Evolutionary conservation across 2,888 invertebrate genomes (phyloP), one percentile per base, ranked within the genome.

Genomic region (Stegophylla sp.): DNA sequence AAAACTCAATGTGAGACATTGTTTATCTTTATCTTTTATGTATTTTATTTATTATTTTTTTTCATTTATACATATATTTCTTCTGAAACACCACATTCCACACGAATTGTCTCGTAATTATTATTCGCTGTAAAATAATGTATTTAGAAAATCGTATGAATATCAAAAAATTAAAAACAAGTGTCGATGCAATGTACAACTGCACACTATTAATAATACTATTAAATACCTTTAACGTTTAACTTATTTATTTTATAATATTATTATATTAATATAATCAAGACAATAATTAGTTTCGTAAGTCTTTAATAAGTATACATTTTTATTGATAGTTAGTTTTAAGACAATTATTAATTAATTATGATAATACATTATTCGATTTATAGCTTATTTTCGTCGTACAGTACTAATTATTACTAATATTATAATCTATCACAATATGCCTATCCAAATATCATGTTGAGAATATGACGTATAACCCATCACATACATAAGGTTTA

Each of bases 241-340:
- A 59, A 67, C 67, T 59, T 69, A 66, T 17, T 74, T 63, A 51
- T 75, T 28, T 75, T 64, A 53, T 59, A 72, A 20, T 75, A 64
- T 63, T n/a, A n/a, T n/a, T n/a, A n/a, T n/a, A n/a, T n/a, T n/a
- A 28, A 63, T 63, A 63, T 63, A 74, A 74, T 53, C 43, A 13
- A 53, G 77, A 77, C 77, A 77, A 77, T 77, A 77, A 77, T 69
- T 77, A 69, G 67, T 48, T 43, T 17, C 5, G 5, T 77, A 77
- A 77, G 77, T 56, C 34, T 53, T 43, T 51, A 13, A 43, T 72
- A 72, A 72, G 56, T 56, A 17, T 13, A n/a, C n/a, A 45, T 28
- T 59, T 76, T 10, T 74, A 76, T 56, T 41, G 10, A 64, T 51
- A 48, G 61, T 41, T 64, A 75, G 51, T 41, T 64, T 34, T 74